A percentile compares a stretch with the other conserved stretches of the same genome.
These are phyloP conservation scores for Drosophila fungiperda DNA, from an alignment of 2,888 invertebrate genomes.

Conservation along the genomic window DNA sequence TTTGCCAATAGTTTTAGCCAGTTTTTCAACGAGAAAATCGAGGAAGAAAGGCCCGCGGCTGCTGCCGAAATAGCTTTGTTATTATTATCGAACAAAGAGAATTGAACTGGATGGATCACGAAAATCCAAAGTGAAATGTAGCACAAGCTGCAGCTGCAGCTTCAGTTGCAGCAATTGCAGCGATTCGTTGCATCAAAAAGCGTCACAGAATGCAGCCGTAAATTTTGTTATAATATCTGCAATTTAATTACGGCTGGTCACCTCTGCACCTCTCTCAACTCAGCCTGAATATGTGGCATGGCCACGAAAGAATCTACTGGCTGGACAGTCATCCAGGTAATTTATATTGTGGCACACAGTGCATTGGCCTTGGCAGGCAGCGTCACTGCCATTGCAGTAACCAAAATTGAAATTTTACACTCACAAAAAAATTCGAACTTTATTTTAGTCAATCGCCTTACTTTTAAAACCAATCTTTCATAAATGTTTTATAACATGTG, in stretches of 20 bases:
- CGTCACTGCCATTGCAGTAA: constrained; percentile 37
- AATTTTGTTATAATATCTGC: constrained; percentile 70
- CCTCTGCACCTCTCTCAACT: constrained; percentile 28
- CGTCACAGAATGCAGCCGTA: constrained; percentile 42
- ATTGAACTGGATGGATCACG: constrained; percentile 26
- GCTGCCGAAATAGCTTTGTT: constrained; percentile 50
- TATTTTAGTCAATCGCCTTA: neutral
- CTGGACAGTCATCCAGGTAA: constrained; percentile 41
- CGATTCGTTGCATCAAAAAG: neutral
- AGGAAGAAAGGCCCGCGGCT: constrained; percentile 63
- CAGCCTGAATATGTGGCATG: constrained; percentile 31
- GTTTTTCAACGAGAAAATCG: constrained; percentile 53
- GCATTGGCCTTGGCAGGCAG: constrained; percentile 21
- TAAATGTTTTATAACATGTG: too few relatives aligned
- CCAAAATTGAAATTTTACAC: constrained; percentile 46
- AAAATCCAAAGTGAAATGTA: constrained; percentile 29
- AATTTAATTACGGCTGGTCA: constrained; percentile 70
- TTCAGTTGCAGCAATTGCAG: constrained; percentile 1
- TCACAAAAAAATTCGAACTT: neutral
- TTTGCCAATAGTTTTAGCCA: constrained; percentile 61
- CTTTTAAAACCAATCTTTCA: neutral
- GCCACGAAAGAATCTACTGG: constrained; percentile 9
- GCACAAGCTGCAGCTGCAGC: neutral
- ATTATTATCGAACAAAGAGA: constrained; percentile 56
- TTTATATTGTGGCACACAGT: constrained; percentile 45